phyloP scores from a whole-genome alignment of 2,888 invertebrate species.

The Cerastoderma edule region DNA sequence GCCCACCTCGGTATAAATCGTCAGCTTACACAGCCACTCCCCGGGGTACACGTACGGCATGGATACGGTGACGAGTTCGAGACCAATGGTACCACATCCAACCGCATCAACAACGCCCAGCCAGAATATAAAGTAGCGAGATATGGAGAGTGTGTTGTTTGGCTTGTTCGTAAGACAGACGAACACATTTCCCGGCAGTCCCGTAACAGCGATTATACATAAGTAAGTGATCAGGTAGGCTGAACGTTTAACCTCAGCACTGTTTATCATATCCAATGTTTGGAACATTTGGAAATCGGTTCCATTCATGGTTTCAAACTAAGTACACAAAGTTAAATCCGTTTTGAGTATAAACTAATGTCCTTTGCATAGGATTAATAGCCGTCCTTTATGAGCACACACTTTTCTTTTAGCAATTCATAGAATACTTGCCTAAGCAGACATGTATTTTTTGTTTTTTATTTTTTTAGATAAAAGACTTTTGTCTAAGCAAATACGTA shows the following conservation, averaged over 20 bases:
- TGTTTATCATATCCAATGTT: too few relatives aligned
- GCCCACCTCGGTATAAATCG: slow-evolving; percentile 45
- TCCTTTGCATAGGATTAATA: too few relatives aligned
- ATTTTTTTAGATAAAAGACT: too few relatives aligned
- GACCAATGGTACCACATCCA: slow-evolving; percentile 36
- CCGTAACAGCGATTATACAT: slow-evolving; percentile 26
- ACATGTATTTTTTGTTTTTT: too few relatives aligned
- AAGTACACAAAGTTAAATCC: too few relatives aligned
- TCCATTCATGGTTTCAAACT: too few relatives aligned
- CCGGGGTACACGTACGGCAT: slow-evolving; percentile 36
- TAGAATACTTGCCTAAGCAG: too few relatives aligned
- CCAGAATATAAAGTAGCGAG: slow-evolving; percentile 43
- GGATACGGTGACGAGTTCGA: slow-evolving; percentile 42
- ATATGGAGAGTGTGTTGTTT: slow-evolving; percentile 27
- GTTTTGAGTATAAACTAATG: too few relatives aligned
- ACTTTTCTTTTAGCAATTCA: too few relatives aligned
- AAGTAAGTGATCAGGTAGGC: slow-evolving; percentile 35
- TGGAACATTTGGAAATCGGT: too few relatives aligned
- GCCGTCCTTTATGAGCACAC: too few relatives aligned
- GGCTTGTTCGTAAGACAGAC: slow-evolving; percentile 27
- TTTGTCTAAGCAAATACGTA: too few relatives aligned
- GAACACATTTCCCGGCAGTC: slow-evolving; percentile 45
- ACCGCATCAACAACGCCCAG: slow-evolving; percentile 41
- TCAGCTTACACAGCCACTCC: slow-evolving; percentile 43
- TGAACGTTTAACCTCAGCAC: slow-evolving; percentile 30